phyloP scores from a whole-genome alignment of 2,888 invertebrate species.

The Argyresthia goedartella region DNA sequence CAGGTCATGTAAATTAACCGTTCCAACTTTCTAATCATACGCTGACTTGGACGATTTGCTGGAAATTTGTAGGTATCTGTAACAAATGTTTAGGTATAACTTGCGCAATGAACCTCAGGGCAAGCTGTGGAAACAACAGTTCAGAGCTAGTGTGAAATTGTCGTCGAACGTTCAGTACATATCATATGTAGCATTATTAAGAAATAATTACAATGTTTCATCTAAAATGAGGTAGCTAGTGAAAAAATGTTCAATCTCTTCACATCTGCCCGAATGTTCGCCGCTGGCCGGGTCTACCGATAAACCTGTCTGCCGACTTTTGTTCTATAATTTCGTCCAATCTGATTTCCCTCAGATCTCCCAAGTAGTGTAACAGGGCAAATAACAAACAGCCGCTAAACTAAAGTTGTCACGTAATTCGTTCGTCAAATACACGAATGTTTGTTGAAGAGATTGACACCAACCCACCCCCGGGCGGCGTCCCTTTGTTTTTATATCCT shows the following conservation, averaged over 20 bases:
- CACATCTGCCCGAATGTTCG: too few relatives aligned
- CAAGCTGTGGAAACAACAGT: too few relatives aligned
- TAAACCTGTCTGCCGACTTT: too few relatives aligned
- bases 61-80: background rate
- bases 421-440: constrained; percentile 54
- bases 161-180: too few relatives aligned
- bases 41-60: constrained; percentile 12
- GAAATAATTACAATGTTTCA: too few relatives aligned
- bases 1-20: constrained; percentile 15
- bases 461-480: constrained; percentile 41
- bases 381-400: constrained; percentile 13
- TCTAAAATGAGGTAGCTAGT: too few relatives aligned
- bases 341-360: background rate
- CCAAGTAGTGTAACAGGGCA: constrained; percentile 25
- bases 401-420: constrained; percentile 62
- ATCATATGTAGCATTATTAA: too few relatives aligned
- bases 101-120: too few relatives aligned
- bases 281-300: too few relatives aligned
- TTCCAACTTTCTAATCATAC: constrained; percentile 41
- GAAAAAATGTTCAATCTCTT: too few relatives aligned
- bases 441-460: constrained; percentile 66
- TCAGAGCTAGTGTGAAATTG: background rate
- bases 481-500: constrained; percentile 62
- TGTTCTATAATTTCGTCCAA: background rate
- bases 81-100: too few relatives aligned